Conservation (phyloP, 2,113 vertebrate species). For the Platycercus adscitus region DNA sequence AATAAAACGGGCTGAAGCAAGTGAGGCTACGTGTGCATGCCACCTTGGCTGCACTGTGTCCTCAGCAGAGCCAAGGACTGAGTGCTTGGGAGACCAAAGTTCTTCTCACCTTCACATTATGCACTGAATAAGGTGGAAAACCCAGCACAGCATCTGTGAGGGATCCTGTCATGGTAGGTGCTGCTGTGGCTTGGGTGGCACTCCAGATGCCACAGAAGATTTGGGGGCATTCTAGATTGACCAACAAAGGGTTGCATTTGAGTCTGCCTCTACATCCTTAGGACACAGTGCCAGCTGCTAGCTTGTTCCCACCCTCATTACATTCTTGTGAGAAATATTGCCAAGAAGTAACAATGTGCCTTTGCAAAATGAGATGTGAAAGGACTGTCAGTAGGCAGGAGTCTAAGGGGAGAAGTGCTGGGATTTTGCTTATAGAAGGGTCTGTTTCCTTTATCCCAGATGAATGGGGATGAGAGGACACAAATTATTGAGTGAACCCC, state of each 20-base stretch:
- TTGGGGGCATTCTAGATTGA: not conserved
- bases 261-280: not conserved
- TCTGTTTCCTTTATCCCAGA: not conserved
- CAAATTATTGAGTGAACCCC: not conserved
- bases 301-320: not conserved
- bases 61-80: not conserved
- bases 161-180: not conserved
- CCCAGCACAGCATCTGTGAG: not conserved
- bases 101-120: fast-evolving
- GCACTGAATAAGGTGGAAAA: not conserved
- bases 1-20: not conserved
- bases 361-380: not conserved
- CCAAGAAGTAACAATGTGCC: not conserved
- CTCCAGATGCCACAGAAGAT: not conserved
- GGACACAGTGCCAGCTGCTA: not conserved
- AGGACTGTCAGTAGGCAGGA: not conserved
- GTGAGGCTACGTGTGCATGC: not conserved
- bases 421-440: not conserved
- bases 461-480: not conserved
- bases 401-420: not conserved
- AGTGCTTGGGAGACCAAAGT: not conserved
- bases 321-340: not conserved
- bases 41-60: not conserved
- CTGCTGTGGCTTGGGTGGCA: not conserved
- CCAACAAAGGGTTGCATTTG: not conserved